Base-by-base conservation (phyloP, 1,140 invertebrate genomes). In the Trichonephila inaurata region DNA sequence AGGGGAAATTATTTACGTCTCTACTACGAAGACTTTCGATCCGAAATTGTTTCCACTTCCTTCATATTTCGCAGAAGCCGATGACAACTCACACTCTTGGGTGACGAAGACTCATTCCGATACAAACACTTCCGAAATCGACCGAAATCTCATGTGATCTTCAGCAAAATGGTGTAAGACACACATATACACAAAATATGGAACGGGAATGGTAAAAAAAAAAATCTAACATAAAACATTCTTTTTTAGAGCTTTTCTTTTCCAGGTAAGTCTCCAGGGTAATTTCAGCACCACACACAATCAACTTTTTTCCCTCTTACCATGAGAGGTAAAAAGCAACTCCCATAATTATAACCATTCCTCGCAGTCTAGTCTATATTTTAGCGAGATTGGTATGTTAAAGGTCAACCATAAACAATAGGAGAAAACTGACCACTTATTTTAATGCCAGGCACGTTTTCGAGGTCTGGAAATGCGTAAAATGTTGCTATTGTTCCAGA, bases 391-490 rank as follows among this genome's bases (percentile, higher is more conserved):
- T 66, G 62, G 60, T 83, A 58, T 64, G 86, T 14, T 88, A 88
- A 66, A 88, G 61, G 86, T 88, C 61, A 88, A n/a, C 28, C 33
- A 64, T 88, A 88, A 88, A 44, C 86, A 88, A 88, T 88, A 88
- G 61, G 61, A n/a, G 64, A 85, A 16, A 28, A 85, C 58, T 24
- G 51, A 61, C 83, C 83, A 61, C 58, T 85, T 85, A 85, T 85
- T 85, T 12, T 33, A 85, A 85, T 12, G 83, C 51, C 2, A 24
- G 82, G 21, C 82, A 85, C 82, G 82, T 85, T 85, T 85, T 60
- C 12, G 58, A 85, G 44, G 82, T 85, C 82, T 85, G 58, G 82
- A 12, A 24, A 12, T 12, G 14, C 44, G 82, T 58, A 60, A 85
- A 58, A 24, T 18, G 82, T 21, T 58, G 44, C 82, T 85, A 85